A percentile compares a stretch with the other conserved stretches of the same genome.
Conservation (phyloP, 2,888 invertebrate genomes). For the Coenonympha glycerion region DNA sequence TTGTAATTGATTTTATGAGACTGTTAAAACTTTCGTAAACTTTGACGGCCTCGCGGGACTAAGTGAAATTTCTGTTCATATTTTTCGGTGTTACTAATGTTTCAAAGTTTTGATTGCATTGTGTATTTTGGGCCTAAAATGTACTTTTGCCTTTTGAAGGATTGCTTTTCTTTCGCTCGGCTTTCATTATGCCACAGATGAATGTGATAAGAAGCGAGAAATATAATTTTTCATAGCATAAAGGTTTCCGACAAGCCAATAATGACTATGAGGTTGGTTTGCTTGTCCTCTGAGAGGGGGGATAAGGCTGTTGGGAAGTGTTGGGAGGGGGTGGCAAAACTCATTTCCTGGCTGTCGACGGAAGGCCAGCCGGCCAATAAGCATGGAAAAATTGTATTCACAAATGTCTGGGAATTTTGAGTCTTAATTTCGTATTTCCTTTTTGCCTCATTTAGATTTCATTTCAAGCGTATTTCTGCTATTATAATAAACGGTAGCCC, state of each 20-base stretch:
- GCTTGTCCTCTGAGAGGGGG: constrained; percentile 42
- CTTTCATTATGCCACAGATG: constrained; percentile 21
- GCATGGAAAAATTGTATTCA: constrained; percentile 59
- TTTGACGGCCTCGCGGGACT: background rate
- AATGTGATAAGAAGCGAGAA: constrained; percentile 14
- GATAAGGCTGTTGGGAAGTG: constrained; percentile 16
- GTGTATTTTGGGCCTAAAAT: background rate
- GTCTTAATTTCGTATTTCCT: constrained; percentile 53
- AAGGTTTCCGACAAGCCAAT: constrained; percentile 46
- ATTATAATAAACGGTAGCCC: background rate
- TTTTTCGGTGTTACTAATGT: constrained; percentile 3
- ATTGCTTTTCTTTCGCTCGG: background rate
- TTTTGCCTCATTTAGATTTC: constrained; percentile 9
- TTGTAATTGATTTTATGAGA: constrained; percentile 49
- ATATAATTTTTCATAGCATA: constrained; percentile 25
- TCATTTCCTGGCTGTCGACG: constrained; percentile 68
- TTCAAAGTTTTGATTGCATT: constrained; percentile 3
- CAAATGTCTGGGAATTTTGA: constrained; percentile 49
- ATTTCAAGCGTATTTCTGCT: background rate
- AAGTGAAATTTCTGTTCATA: background rate
- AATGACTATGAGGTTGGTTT: constrained; percentile 59
- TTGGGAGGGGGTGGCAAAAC: constrained; percentile 43
- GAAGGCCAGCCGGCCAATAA: constrained; percentile 63
- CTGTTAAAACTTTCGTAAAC: constrained; percentile 35
- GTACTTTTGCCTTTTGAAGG: background rate